Evolutionary conservation across 2,888 invertebrate genomes (phyloP).

Genomic region (Lysandra coridon): DNA sequence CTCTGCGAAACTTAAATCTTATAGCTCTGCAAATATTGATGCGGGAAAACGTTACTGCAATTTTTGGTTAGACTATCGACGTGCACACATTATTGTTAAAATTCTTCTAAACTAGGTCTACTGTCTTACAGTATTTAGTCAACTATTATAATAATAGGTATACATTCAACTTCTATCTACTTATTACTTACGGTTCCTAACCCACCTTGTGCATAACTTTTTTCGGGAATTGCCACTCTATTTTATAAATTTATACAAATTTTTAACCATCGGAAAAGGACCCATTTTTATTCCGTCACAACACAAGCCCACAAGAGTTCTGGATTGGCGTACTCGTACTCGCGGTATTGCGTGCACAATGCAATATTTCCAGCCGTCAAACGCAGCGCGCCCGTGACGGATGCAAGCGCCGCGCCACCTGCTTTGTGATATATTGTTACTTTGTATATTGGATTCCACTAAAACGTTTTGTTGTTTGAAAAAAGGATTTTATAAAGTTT

Average conservation of each 20-base stretch:
- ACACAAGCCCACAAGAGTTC: neutral
- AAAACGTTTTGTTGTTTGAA: neutral
- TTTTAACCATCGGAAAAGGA: neutral
- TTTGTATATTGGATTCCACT: neutral
- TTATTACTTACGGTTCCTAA: no score
- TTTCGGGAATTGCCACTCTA: no score
- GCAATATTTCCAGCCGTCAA: constrained; percentile 8
- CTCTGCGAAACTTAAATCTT: constrained; percentile 22
- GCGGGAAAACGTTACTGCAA: neutral
- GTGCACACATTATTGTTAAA: no score
- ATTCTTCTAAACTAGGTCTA: no score
- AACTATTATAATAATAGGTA: no score
- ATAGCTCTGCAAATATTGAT: constrained; percentile 3
- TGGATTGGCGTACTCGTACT: neutral
- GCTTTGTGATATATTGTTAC: constrained; percentile 20
- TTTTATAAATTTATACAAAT: neutral
- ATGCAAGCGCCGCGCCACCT: constrained; percentile 16
- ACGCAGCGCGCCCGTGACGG: neutral
- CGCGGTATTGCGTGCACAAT: constrained; percentile 18
- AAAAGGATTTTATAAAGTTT: neutral
- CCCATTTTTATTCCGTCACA: neutral
- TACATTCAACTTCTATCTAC: no score
- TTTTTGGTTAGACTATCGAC: neutral
- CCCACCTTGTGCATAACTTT: no score
- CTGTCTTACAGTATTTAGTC: no score